Conservation (phyloP, 2,797 vertebrate genomes). For the Labeo calbasu region DNA sequence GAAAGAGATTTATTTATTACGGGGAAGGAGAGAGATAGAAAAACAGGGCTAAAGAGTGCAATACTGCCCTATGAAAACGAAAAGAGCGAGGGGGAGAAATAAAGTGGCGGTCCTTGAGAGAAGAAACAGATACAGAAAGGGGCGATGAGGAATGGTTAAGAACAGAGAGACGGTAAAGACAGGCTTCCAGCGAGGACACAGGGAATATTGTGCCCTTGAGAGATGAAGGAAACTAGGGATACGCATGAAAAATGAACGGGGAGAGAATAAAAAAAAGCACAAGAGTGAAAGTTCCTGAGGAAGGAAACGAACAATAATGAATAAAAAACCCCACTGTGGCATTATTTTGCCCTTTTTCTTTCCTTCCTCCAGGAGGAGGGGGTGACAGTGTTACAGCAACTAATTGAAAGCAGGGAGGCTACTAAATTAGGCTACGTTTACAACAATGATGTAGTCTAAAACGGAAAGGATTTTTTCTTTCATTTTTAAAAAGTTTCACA, state of each 20-base stretch:
- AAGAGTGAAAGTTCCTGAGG: constrained; percentile 44
- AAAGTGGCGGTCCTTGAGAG: constrained; percentile 21
- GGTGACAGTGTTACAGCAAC: not conserved
- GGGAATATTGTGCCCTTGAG: constrained; percentile 45
- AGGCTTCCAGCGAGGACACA: constrained; percentile 18
- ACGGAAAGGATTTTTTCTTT: too few species aligned
- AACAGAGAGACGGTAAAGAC: constrained; percentile 22
- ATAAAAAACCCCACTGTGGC: not conserved
- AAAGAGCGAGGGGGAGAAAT: constrained; percentile 27
- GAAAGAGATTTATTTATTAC: constrained; percentile 54
- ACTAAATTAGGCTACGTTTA: not conserved
- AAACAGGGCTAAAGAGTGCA: constrained; percentile 32
- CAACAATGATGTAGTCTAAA: too few species aligned
- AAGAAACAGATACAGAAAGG: constrained; percentile 25
- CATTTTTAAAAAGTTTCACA: too few species aligned
- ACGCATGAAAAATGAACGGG: constrained; percentile 21
- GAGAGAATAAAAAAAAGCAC: not conserved
- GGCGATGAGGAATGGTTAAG: constrained; percentile 20
- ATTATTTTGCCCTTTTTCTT: constrained; percentile 15
- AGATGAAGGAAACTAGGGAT: constrained; percentile 38
- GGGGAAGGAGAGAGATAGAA: not conserved
- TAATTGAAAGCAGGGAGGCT: not conserved
- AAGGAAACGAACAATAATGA: constrained; percentile 35
- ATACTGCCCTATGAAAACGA: constrained; percentile 22
- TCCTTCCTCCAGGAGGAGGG: not conserved